Evolutionary conservation across 2,113 vertebrate genomes (phyloP), one percentile per base, ranked within the genome.

Genomic region (Chunga burmeisteri): DNA sequence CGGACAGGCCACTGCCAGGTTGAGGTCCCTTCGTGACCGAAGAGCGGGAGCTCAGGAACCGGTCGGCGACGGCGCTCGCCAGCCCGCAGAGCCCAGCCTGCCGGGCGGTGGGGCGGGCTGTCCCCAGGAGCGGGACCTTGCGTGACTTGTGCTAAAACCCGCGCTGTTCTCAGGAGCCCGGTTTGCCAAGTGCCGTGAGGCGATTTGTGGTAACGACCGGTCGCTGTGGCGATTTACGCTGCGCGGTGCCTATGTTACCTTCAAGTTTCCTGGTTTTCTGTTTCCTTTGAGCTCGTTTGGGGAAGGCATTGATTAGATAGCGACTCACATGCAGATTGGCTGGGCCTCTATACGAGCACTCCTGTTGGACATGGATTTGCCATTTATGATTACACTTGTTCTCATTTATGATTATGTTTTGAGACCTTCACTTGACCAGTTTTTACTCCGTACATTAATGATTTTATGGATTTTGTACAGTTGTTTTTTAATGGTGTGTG

Each of bases 61-160:
- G 7, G 32, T 47, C 1, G 0, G 49, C 3, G 3, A 1, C 3
- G n/a, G 66, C 6, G 4, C 22, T 27, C 9, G 9, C 32, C 72
- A 25, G 66, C 42, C 63, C 47, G 3, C 20, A 11, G 65, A 63
- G 52, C 52, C 42, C 50, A 2, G 22, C 23, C 21, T 4, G 18
- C 30, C 13, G 42, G 9, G n/a, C 7, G 25, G 7, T 5, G n/a
- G 26, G 47, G 29, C 34, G 9, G 49, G 9, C 53, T 34, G 61
- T 4, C 10, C 36, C 71, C 74, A 4, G 15, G 32, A 6, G 40
- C 36, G 53, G 65, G 23, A 32, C 6, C 40, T 50, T 4, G 27
- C 5, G 0, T 2, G 21, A 36, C 11, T 2, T 40, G 47, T 23
- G 40, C 62, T n/a, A 2, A 59, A 59, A 16, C 19, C 65, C 55